Percentiles rank a stretch among this genome's conserved stretches.
phyloP scores from a whole-genome alignment of 2,888 invertebrate species.

The Vanessa cardui region DNA sequence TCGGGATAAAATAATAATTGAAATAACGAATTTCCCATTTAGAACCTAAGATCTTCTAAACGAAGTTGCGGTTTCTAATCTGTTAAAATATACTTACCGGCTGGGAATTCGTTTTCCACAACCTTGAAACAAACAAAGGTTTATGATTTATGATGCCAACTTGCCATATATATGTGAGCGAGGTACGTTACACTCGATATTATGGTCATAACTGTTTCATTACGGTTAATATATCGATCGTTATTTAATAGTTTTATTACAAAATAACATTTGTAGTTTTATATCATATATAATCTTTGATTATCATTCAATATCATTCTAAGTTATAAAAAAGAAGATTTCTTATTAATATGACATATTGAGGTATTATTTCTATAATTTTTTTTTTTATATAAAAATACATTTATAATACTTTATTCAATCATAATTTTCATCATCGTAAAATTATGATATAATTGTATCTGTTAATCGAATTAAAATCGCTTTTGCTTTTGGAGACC shows the following conservation, averaged over 20 bases:
- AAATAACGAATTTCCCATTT: too few species aligned
- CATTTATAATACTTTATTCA: too few species aligned
- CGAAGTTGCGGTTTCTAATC: background rate
- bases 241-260: conserved; percentile 37
- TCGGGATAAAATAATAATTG: too few species aligned
- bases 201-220: conserved; percentile 42
- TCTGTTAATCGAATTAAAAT: too few species aligned
- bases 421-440: too few species aligned
- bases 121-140: conserved; percentile 31
- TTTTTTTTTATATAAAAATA: too few species aligned
- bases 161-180: conserved; percentile 26
- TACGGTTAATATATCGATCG: conserved; percentile 38
- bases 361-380: too few species aligned
- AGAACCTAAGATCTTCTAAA: background rate
- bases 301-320: too few species aligned
- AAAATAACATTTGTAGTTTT: conserved; percentile 34
- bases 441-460: too few species aligned
- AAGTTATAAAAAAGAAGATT: too few species aligned
- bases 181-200: conserved; percentile 28
- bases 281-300: conserved; percentile 29
- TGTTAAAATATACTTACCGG: background rate
- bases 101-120: conserved; percentile 28
- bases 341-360: too few species aligned
- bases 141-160: conserved; percentile 34
- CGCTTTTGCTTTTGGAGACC: too few species aligned